Conservation (phyloP, 2,797 vertebrate species). For the Pipistrellus pipistrellus region DNA sequence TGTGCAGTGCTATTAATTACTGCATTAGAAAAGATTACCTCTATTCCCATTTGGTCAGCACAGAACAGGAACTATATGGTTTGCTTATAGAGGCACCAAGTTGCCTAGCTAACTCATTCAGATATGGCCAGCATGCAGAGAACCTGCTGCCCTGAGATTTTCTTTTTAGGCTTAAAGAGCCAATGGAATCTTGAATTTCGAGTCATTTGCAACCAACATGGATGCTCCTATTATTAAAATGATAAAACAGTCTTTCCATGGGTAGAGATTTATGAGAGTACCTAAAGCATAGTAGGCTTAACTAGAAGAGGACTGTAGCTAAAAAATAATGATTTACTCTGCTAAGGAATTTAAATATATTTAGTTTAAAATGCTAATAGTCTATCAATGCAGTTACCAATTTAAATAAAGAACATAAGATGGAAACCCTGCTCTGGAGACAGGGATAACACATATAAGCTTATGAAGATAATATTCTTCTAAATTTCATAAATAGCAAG, state of each 20-base stretch:
- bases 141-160: neutral
- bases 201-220: neutral
- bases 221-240: neutral
- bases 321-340: neutral
- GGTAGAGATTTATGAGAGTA: neutral
- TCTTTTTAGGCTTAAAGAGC: neutral
- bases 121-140: neutral
- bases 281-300: neutral
- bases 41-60: neutral
- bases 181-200: neutral
- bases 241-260: neutral
- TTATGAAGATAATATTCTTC: neutral
- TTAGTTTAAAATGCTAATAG: conserved; percentile 61
- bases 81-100: neutral
- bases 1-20: neutral
- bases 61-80: neutral
- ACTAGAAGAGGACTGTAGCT: neutral
- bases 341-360: neutral
- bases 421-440: conserved; percentile 5
- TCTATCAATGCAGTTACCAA: conserved; percentile 27
- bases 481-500: conserved; percentile 39
- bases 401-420: conserved; percentile 50
- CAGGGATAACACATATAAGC: neutral
- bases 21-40: neutral
- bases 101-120: neutral